Evolutionary conservation across 1,140 invertebrate species (phyloP), one percentile per base, ranked within the genome.

Genomic region (Luehdorfia chinensis): DNA sequence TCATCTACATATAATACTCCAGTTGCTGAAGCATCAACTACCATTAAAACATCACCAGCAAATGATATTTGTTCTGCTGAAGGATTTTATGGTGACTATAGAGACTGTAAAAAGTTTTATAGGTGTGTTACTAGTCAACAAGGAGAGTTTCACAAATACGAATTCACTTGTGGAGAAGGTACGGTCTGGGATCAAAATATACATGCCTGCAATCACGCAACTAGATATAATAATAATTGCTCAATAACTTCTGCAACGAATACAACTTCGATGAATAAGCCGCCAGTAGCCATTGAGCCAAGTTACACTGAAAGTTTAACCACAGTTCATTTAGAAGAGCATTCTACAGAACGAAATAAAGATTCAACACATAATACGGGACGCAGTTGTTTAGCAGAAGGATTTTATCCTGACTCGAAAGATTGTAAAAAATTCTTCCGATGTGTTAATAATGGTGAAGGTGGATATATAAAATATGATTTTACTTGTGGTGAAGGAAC

Each of bases 341-440:
- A 15, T 12, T 21, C 19, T 21, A 55, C 52, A 11, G 25, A 48
- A 47, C 4, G 8, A 44, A 15, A 11, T 7, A 30, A 5, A 4
- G 25, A 43, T 18, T 34, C 4, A 18, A 9, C 9, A 18, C n/a
- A 23, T 30, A 27, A 18, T 5, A 2, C 8, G 7, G 12, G 14
- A 18, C 28, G 12, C 15, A 18, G 25, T 30, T 43, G 39, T 30
- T 9, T n/a, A n/a, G 25, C 27, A 6, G 92, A 93, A 87, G 93
- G 92, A 63, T 94, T 93, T 80, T 84, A 90, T 49, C 88, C 88
- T 15, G 89, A 94, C 87, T 76, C 88, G 6, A 73, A 87, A 50
- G 89, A 95, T 70, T 95, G 94, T 59, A 90, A 85, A 50, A 93
- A 93, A 68, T 95, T 95, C 71, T 94, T 93, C 62, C 89, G 93